phyloP scores from a whole-genome alignment of 2,888 invertebrate genomes.

The Amitus sp. region DNA sequence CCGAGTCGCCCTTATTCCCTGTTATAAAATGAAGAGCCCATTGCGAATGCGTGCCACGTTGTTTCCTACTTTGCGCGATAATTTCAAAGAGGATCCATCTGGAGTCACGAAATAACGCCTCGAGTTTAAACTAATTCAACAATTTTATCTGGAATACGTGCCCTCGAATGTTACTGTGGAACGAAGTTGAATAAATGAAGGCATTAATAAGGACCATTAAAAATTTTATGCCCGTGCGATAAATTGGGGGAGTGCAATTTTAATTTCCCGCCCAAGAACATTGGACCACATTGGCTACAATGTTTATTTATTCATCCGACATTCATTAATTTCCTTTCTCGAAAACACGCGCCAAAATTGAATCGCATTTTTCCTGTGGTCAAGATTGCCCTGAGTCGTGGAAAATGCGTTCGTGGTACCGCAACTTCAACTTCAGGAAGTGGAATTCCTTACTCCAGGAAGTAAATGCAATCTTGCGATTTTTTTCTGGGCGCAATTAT shows the following conservation, averaged over 20 bases:
- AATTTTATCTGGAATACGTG: conserved; percentile 1
- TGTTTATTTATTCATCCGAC: too few species aligned
- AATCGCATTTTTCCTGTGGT: too few species aligned
- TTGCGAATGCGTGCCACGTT: conserved; percentile 9
- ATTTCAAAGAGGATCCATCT: conserved; percentile 7
- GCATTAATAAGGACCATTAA: background rate
- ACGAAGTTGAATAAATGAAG: background rate
- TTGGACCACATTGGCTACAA: background rate
- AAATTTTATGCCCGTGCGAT: background rate
- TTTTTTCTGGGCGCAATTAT: too few species aligned
- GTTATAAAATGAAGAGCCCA: conserved; percentile 5
- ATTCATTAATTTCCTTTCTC: too few species aligned
- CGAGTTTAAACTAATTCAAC: conserved; percentile 7
- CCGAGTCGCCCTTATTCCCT: background rate
- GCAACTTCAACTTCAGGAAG: background rate
- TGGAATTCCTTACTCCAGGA: background rate
- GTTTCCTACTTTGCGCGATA: conserved; percentile 7
- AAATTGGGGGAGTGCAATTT: background rate
- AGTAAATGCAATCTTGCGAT: too few species aligned
- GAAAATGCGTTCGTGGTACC: background rate
- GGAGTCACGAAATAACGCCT: conserved; percentile 3
- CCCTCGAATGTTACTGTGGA: background rate
- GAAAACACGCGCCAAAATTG: too few species aligned
- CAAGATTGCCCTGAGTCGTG: too few species aligned
- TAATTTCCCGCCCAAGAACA: background rate